phyloP scores from a whole-genome alignment of 1,140 invertebrate genomes.

The Drosophila miranda region DNA sequence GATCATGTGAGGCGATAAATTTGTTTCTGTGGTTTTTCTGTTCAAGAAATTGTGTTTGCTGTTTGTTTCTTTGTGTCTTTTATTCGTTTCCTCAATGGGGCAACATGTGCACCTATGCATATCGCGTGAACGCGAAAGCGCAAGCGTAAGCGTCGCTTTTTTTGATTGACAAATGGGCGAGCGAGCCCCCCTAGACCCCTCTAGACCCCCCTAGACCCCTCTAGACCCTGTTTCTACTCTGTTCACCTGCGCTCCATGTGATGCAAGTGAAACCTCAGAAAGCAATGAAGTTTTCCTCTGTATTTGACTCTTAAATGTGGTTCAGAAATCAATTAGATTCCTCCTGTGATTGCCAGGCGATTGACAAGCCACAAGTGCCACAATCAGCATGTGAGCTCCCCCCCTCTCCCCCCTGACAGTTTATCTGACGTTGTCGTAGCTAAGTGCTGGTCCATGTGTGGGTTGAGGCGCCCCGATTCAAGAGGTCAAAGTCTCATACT shows the following conservation, averaged over 20 bases:
- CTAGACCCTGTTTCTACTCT: no score
- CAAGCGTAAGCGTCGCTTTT: constrained; percentile 49
- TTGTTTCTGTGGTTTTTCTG: constrained; percentile 82
- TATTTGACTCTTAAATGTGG: constrained; percentile 48
- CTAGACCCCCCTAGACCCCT: no score
- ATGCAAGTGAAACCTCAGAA: constrained; percentile 65
- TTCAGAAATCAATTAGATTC: constrained; percentile 65
- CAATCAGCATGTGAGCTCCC: constrained; percentile 42
- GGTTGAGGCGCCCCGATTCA: no score
- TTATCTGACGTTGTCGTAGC: constrained; percentile 34
- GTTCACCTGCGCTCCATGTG: constrained; percentile 20
- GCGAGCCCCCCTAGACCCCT: constrained; percentile 14
- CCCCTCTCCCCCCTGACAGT: no score
- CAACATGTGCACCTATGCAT: constrained; percentile 82
- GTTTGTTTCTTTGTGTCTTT: constrained; percentile 56
- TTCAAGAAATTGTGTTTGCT: constrained; percentile 45
- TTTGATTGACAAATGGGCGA: constrained; percentile 73
- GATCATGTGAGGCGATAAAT: constrained; percentile 82
- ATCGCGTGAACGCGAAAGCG: constrained; percentile 50
- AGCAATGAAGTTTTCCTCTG: constrained; percentile 61
- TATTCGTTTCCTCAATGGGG: constrained; percentile 62
- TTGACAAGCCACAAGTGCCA: constrained; percentile 43
- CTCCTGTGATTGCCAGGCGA: constrained; percentile 44
- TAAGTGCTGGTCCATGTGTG: constrained; percentile 49
- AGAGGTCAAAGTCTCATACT: background rate